These are phyloP conservation scores for Petrocephalus sullivani DNA, from an alignment of 2,797 vertebrate genomes.

Conservation along the genomic window DNA sequence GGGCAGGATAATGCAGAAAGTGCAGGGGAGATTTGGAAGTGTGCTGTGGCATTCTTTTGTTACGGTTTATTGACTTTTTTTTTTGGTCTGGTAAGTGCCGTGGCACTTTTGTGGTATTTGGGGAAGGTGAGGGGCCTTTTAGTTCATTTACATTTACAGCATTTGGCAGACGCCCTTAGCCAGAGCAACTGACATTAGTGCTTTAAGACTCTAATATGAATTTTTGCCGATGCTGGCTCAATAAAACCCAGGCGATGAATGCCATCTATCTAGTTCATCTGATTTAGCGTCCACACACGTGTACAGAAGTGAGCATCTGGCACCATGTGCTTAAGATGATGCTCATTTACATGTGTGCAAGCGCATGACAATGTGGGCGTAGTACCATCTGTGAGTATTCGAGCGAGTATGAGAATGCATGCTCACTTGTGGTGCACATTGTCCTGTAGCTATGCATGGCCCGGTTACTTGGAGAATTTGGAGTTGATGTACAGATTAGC, in stretches of 20 bases:
- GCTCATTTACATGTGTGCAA: neutral
- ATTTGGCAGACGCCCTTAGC: no score
- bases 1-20: neutral
- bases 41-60: neutral
- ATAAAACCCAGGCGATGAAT: no score
- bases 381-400: neutral
- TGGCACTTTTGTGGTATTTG: neutral
- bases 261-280: neutral
- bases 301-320: neutral
- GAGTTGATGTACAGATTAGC: neutral
- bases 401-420: neutral
- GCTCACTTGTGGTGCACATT: neutral
- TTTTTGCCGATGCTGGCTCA: no score
- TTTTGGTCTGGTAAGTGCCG: neutral
- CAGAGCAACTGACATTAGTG: no score
- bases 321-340: neutral
- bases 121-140: neutral
- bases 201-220: no score
- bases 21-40: neutral
- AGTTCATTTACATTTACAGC: neutral
- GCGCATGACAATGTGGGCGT: neutral
- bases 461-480: neutral
- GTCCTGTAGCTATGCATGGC: neutral
- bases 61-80: neutral
- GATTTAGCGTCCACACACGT: neutral